Evolutionary conservation across 2,113 vertebrate genomes (phyloP).

Genomic region (Irena cyanogastra): DNA sequence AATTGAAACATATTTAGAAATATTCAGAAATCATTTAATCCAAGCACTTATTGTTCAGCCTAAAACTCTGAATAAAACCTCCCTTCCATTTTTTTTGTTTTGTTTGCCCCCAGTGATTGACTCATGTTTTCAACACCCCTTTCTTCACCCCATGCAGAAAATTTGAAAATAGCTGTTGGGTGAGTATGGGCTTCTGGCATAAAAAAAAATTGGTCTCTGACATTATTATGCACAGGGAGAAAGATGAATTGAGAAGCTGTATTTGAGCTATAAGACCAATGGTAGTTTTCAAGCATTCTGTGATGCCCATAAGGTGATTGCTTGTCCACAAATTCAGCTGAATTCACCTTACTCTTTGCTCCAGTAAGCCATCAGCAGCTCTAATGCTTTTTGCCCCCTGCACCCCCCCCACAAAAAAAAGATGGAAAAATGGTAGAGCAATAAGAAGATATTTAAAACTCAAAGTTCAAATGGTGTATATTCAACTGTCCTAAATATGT

Average conservation of each 20-base stretch:
- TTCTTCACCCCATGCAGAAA: not conserved
- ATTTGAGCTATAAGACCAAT: not conserved
- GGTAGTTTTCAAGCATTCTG: not conserved
- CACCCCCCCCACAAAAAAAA: rapidly evolving
- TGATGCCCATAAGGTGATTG: not conserved
- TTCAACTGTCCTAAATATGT: not conserved
- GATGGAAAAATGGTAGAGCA: not conserved
- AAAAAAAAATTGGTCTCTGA: not conserved
- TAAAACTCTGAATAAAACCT: not conserved
- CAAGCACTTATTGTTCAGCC: not conserved
- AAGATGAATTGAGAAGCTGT: not conserved
- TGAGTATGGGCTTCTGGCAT: not conserved
- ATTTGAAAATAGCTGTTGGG: not conserved
- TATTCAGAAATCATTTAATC: not conserved
- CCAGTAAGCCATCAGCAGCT: not conserved
- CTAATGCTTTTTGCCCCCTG: rapidly evolving
- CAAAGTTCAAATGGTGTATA: not conserved
- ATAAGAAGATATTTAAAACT: not conserved
- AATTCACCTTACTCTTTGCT: not conserved
- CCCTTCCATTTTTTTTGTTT: not conserved
- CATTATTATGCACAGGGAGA: not conserved
- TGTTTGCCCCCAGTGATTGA: no score
- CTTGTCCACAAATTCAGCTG: not conserved
- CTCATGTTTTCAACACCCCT: not conserved
- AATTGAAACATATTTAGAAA: not conserved